Evolutionary conservation across 2,797 vertebrate genomes (phyloP).

Genomic region (Onychomys torridus): DNA sequence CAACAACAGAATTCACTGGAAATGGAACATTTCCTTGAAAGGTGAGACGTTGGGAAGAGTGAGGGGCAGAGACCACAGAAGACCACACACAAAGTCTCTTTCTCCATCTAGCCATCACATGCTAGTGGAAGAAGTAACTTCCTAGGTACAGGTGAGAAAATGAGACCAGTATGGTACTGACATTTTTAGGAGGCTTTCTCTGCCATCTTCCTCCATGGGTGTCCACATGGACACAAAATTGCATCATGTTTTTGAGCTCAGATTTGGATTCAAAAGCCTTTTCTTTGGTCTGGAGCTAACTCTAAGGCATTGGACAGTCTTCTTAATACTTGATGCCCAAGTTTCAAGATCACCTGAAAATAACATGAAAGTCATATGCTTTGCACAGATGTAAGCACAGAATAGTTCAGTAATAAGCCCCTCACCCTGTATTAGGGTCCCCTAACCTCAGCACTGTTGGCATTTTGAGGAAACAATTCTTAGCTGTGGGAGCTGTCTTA

Average conservation of each 20-base stretch:
- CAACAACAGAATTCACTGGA: background rate
- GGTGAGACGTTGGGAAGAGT: background rate
- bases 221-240: background rate
- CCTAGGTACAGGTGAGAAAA: background rate
- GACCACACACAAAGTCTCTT: background rate
- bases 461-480: background rate
- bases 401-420: rapidly evolving
- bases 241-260: background rate
- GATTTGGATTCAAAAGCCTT: background rate
- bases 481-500: background rate
- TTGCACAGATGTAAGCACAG: background rate
- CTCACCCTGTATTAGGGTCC: background rate
- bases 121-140: background rate
- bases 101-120: background rate
- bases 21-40: background rate
- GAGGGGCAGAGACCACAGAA: background rate
- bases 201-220: background rate
- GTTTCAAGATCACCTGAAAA: conserved; percentile 24
- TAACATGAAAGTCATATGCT: background rate
- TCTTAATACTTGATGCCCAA: background rate
- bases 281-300: background rate
- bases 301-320: background rate
- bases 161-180: background rate
- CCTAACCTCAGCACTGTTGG: rapidly evolving
- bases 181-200: background rate